These are phyloP conservation scores for Ochropleura plecta DNA, from an alignment of 2,888 invertebrate genomes.

Conservation along the genomic window DNA sequence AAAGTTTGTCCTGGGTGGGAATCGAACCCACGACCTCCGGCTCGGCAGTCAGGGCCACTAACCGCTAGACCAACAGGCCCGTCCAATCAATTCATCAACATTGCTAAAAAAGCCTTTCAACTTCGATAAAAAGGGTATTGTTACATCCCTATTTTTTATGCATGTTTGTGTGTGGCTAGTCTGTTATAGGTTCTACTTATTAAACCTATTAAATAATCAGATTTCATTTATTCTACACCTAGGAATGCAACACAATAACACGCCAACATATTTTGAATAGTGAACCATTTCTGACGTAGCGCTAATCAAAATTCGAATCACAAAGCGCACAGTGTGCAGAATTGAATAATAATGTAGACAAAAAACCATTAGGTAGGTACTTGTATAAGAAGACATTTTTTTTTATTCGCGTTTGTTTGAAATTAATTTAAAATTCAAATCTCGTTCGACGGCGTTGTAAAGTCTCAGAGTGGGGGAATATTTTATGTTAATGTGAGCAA, in stretches of 20 bases:
- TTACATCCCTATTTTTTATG: too few relatives aligned
- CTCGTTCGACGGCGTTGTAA: background rate
- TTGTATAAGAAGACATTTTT: background rate
- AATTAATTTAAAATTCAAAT: conserved; percentile 44
- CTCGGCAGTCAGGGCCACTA: too few relatives aligned
- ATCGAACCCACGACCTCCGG: too few relatives aligned
- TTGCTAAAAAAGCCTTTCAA: too few relatives aligned
- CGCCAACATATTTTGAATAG: conserved; percentile 12
- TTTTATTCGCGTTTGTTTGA: conserved; percentile 4
- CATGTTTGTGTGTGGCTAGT: too few relatives aligned
- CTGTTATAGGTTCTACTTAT: background rate
- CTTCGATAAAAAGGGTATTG: too few relatives aligned
- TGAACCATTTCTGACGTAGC: conserved; percentile 23
- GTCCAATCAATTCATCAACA: too few relatives aligned
- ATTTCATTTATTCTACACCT: background rate
- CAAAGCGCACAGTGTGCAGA: conserved; percentile 23
- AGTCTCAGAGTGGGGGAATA: background rate
- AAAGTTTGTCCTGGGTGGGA: too few relatives aligned
- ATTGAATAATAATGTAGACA: conserved; percentile 36
- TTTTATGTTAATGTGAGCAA: background rate
- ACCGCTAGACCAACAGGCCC: too few relatives aligned
- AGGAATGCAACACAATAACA: conserved; percentile 13
- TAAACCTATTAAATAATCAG: conserved; percentile 6
- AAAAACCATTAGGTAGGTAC: conserved; percentile 13
- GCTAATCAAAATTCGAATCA: conserved; percentile 45